These are phyloP conservation scores for Xylocampa areola DNA, from an alignment of 2,888 invertebrate species.

Conservation along the genomic window DNA sequence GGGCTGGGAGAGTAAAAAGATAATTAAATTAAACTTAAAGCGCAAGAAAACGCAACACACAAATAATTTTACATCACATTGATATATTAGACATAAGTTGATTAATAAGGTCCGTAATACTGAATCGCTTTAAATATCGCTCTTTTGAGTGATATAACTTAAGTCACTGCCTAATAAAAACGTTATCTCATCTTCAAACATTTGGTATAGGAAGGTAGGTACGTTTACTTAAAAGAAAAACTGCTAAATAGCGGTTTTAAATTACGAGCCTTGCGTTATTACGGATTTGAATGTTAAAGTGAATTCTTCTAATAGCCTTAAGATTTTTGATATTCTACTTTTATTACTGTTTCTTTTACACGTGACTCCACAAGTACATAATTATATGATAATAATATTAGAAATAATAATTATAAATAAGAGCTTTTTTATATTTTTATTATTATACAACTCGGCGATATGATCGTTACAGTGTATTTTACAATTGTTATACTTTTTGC, in stretches of 20 bases:
- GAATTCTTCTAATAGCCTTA: conserved; percentile 16
- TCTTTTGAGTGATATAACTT: no score
- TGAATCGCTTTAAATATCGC: no score
- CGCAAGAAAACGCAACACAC: conserved; percentile 9
- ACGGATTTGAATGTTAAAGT: no score
- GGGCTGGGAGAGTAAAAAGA: neutral
- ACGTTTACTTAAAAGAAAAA: no score
- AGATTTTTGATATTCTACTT: conserved; percentile 14
- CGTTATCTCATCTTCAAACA: no score
- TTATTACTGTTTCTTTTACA: neutral
- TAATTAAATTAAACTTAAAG: neutral
- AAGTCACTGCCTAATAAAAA: no score
- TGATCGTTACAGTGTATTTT: conserved; percentile 10
- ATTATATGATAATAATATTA: no score
- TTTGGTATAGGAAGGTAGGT: no score
- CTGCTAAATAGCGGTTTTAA: no score
- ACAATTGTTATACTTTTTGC: conserved; percentile 34
- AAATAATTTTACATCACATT: conserved; percentile 13
- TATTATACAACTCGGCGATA: conserved; percentile 7
- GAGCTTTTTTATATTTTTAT: conserved; percentile 14
- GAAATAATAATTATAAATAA: conserved; percentile 5
- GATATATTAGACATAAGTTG: conserved; percentile 9
- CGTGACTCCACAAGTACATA: no score
- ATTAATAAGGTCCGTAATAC: no score
- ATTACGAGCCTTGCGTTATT: no score